These are phyloP conservation scores for Drosophila hamatofila DNA, from an alignment of 2,888 invertebrate genomes.

Conservation along the genomic window DNA sequence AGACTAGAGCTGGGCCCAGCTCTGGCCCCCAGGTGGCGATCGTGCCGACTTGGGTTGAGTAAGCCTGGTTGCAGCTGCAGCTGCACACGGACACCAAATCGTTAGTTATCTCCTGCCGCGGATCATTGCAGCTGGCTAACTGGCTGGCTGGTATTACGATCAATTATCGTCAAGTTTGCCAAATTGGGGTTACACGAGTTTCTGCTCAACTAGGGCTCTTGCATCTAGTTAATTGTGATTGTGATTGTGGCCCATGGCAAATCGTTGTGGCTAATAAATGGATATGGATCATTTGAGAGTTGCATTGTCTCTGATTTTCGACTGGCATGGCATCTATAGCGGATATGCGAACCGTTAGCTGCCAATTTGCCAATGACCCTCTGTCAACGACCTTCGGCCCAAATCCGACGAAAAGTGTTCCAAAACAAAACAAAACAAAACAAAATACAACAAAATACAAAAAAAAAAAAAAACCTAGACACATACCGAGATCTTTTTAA, in stretches of 20 bases:
- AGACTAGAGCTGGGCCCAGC: not conserved
- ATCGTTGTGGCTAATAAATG: slow-evolving; percentile 18
- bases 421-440: not conserved
- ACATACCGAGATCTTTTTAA: slow-evolving; percentile 3
- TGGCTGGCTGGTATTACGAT: slow-evolving; percentile 18
- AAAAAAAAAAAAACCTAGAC: not conserved
- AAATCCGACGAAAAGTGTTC: slow-evolving; percentile 41
- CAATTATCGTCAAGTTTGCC: slow-evolving; percentile 21
- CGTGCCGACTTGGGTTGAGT: slow-evolving; percentile 29
- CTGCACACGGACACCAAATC: slow-evolving; percentile 31
- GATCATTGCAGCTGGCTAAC: slow-evolving; percentile 21
- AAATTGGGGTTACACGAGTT: slow-evolving; percentile 28
- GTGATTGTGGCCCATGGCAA: not conserved
- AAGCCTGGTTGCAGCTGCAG: slow-evolving; percentile 25
- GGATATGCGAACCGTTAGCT: slow-evolving; percentile 45
- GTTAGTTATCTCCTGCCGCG: slow-evolving; percentile 19
- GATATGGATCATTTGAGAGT: slow-evolving; percentile 29
- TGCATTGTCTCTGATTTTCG: not conserved
- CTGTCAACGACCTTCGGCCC: slow-evolving; percentile 70
- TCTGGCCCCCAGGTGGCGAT: slow-evolving; percentile 21
- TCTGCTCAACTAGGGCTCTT: not conserved
- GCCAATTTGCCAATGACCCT: slow-evolving; percentile 32
- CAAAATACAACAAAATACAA: not conserved
- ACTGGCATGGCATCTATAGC: slow-evolving; percentile 19
- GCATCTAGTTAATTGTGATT: slow-evolving; percentile 11